Conservation (phyloP, 2,888 invertebrate species). For the Andricus curvator region DNA sequence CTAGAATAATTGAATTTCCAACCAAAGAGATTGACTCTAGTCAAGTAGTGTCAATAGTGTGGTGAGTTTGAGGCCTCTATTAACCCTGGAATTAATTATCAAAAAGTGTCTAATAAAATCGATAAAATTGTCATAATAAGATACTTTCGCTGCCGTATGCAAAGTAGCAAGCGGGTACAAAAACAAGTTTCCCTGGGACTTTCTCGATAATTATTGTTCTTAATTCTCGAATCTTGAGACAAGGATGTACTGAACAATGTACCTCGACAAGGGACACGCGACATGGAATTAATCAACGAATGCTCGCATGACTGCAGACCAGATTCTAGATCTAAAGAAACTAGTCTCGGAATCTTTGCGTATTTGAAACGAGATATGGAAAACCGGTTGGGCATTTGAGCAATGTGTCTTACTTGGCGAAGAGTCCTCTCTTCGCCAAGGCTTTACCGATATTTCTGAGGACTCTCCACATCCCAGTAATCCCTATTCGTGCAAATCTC, state of each 20-base stretch:
- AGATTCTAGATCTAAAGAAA: conserved; percentile 11
- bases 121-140: background rate
- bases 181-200: background rate
- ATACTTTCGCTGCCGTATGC: background rate
- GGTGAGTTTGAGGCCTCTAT: too few relatives aligned
- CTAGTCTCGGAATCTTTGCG: conserved; percentile 23
- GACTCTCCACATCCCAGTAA: background rate
- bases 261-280: background rate
- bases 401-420: conserved; percentile 22
- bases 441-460: conserved; percentile 7
- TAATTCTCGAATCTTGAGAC: background rate
- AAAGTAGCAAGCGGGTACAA: background rate
- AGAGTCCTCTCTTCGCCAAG: background rate
- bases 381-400: conserved; percentile 39
- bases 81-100: too few relatives aligned
- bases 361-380: conserved; percentile 31
- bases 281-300: background rate
- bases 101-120: background rate
- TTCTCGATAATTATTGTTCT: conserved; percentile 5
- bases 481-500: conserved; percentile 34
- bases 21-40: too few relatives aligned
- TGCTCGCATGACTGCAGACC: background rate
- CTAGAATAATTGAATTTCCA: too few relatives aligned
- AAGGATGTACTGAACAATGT: background rate
- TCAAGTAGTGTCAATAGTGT: too few relatives aligned